Conservation (phyloP, 2,888 invertebrate species). For the Cheilosia impressa region DNA sequence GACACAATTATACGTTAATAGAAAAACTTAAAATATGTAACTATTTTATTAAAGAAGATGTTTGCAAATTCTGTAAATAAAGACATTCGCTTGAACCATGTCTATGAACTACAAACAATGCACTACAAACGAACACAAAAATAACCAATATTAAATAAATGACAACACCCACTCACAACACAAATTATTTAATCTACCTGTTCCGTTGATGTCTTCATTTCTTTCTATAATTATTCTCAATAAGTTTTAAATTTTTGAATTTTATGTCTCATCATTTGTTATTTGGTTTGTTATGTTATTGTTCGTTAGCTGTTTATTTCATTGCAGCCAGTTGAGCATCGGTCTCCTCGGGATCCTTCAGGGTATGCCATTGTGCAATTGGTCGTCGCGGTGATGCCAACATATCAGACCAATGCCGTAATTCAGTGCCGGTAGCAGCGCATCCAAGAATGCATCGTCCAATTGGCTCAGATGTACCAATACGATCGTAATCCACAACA, state of each 20-base stretch:
- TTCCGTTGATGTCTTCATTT: constrained; percentile 66
- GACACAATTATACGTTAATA: too few relatives aligned
- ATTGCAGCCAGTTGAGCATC: constrained; percentile 83
- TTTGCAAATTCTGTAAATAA: background rate
- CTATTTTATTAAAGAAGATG: too few relatives aligned
- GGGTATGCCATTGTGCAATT: constrained; percentile 99
- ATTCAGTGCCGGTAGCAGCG: constrained; percentile 98
- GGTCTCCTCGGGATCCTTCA: constrained; percentile 97
- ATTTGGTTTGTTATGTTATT: constrained; percentile 20
- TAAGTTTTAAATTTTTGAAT: constrained; percentile 24
- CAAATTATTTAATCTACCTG: constrained; percentile 67
- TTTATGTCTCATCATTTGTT: constrained; percentile 69
- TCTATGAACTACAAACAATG: constrained; percentile 11
- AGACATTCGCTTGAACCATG: constrained; percentile 41
- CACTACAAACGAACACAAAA: background rate
- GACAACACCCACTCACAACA: constrained; percentile 55
- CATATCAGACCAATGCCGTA: constrained; percentile 99
- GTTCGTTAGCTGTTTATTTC: constrained; percentile 74
- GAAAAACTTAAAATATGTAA: too few relatives aligned
- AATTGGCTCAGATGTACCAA: constrained; percentile 99
- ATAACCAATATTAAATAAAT: background rate
- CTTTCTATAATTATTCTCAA: constrained; percentile 25
- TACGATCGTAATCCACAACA: constrained; percentile 99
- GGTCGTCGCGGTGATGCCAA: constrained; percentile 99
- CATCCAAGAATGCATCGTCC: constrained; percentile 98